phyloP scores from a whole-genome alignment of 2,888 invertebrate species.

The Yponomeuta plumbellus region DNA sequence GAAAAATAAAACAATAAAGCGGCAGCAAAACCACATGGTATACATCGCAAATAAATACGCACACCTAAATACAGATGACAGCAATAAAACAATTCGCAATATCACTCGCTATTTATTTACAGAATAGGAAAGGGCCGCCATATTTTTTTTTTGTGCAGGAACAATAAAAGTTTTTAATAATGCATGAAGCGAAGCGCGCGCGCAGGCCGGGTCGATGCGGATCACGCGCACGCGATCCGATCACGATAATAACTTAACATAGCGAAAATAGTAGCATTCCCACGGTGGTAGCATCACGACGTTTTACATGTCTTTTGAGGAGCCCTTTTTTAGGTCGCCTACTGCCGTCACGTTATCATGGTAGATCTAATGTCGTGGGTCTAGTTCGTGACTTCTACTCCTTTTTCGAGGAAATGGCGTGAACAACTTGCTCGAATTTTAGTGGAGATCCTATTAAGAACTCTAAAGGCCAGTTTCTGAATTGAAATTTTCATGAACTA shows the following conservation, averaged over 20 bases:
- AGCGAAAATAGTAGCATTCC: constrained; percentile 64
- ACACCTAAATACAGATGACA: constrained; percentile 59
- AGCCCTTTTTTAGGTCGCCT: not conserved
- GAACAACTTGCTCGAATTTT: not conserved
- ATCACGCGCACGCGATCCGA: constrained; percentile 39
- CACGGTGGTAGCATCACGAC: constrained; percentile 66
- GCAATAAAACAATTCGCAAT: constrained; percentile 47
- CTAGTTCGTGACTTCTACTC: not conserved
- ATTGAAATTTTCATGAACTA: no score
- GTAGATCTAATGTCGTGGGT: not conserved
- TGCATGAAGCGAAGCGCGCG: constrained; percentile 47
- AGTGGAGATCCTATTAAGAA: no score
- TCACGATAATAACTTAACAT: constrained; percentile 33
- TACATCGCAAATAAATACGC: constrained; percentile 28
- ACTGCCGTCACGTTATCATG: not conserved
- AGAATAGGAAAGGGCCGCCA: constrained; percentile 58
- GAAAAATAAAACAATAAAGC: not conserved
- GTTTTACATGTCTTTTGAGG: constrained; percentile 41
- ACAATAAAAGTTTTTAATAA: constrained; percentile 72
- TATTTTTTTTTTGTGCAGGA: constrained; percentile 52
- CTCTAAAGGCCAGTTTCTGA: no score
- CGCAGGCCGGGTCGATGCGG: constrained; percentile 21
- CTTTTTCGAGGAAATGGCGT: not conserved
- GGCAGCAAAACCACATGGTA: constrained; percentile 1
- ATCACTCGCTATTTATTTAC: constrained; percentile 61